Evolutionary conservation across 2,888 invertebrate species (phyloP).

Genomic region (Napeogenes sylphis): DNA sequence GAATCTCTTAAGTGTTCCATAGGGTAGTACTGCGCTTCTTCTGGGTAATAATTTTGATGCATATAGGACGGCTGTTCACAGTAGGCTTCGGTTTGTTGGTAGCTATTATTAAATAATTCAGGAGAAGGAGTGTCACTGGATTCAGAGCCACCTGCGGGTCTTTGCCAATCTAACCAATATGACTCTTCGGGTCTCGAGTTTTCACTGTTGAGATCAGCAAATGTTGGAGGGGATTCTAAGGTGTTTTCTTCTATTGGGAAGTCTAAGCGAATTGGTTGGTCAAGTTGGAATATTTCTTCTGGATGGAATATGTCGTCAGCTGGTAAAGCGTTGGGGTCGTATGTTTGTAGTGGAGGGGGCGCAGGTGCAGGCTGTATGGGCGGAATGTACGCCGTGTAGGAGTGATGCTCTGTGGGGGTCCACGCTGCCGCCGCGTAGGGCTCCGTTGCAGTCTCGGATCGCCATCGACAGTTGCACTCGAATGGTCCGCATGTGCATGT

Average conservation of each 20-base stretch:
- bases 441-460: slow-evolving; percentile 53
- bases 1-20: slow-evolving; percentile 53
- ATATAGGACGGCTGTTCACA: slow-evolving; percentile 62
- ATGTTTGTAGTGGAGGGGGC: slow-evolving; percentile 62
- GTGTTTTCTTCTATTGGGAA: slow-evolving; percentile 73
- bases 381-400: slow-evolving; percentile 55
- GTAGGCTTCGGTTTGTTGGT: slow-evolving; percentile 62
- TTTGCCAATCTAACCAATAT: slow-evolving; percentile 79
- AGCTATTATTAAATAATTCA: slow-evolving; percentile 66
- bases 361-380: slow-evolving; percentile 49
- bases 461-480: slow-evolving; percentile 82
- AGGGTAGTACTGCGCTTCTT: slow-evolving; percentile 65
- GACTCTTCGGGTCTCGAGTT: slow-evolving; percentile 80
- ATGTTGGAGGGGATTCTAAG: slow-evolving; percentile 81
- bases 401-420: slow-evolving; percentile 55
- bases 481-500: slow-evolving; percentile 86
- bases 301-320: slow-evolving; percentile 84
- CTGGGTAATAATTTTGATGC: slow-evolving; percentile 62
- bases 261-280: slow-evolving; percentile 83
- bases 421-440: slow-evolving; percentile 57
- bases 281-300: slow-evolving; percentile 86
- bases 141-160: slow-evolving; percentile 64
- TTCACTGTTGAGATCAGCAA: slow-evolving; percentile 84
- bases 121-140: slow-evolving; percentile 78
- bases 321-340: slow-evolving; percentile 79